Evolutionary conservation across 2,888 invertebrate species (phyloP).

Genomic region (Agrilus mali): DNA sequence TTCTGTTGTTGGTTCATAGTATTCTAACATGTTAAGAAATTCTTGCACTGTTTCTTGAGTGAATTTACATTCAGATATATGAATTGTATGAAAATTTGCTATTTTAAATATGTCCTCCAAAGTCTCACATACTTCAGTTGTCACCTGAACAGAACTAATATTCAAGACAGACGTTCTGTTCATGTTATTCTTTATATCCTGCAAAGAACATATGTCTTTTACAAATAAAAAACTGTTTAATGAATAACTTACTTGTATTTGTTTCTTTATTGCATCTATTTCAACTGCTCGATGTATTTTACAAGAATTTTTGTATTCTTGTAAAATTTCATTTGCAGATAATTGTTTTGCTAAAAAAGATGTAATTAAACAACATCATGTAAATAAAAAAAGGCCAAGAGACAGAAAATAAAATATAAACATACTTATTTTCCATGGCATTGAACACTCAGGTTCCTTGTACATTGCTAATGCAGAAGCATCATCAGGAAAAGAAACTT

Average conservation of each 20-base stretch:
- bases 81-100: conserved; percentile 25
- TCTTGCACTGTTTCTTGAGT: conserved; percentile 25
- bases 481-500: conserved; percentile 13
- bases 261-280: conserved; percentile 13
- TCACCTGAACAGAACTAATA: conserved; percentile 23
- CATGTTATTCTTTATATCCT: conserved; percentile 28
- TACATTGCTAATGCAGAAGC: conserved; percentile 11
- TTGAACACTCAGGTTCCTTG: conserved; percentile 12
- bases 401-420: not conserved
- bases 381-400: not conserved
- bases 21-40: conserved; percentile 28
- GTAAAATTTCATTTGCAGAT: conserved; percentile 10
- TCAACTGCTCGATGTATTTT: conserved; percentile 13
- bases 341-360: conserved; percentile 7
- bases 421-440: conserved; percentile 2
- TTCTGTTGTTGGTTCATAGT: conserved; percentile 26
- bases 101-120: conserved; percentile 27
- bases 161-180: conserved; percentile 27
- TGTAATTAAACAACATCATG: not conserved
- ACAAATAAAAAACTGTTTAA: not conserved
- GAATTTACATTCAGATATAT: conserved; percentile 24
- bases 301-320: conserved; percentile 13
- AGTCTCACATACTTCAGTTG: conserved; percentile 28
- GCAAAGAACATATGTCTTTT: conserved; percentile 10
- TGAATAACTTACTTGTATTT: conserved; percentile 10